Conservation (phyloP, 2,888 invertebrate genomes). For the Barypeithes pellucidus region DNA sequence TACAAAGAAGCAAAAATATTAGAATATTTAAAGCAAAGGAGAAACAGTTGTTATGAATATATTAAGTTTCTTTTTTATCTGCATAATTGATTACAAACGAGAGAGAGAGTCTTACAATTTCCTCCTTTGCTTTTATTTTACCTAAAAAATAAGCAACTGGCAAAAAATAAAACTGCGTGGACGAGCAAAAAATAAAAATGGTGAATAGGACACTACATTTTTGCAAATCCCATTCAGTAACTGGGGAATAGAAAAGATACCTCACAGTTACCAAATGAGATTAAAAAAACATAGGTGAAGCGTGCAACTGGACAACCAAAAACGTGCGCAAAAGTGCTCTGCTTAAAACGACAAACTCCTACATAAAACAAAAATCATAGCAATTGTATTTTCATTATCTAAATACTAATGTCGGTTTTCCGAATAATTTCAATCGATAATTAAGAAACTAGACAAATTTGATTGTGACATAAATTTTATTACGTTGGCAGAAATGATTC, state of each 20-base stretch:
- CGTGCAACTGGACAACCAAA: slow-evolving; percentile 61
- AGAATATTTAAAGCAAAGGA: slow-evolving; percentile 46
- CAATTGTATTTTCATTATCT: not conserved
- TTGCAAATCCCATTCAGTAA: slow-evolving; percentile 85
- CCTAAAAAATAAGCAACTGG: slow-evolving; percentile 53
- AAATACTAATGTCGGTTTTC: too few species aligned
- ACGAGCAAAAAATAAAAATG: slow-evolving; percentile 41
- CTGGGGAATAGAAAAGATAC: slow-evolving; percentile 77
- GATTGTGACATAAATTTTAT: too few species aligned
- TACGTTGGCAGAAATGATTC: too few species aligned
- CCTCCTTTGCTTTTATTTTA: slow-evolving; percentile 42
- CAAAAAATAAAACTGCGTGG: slow-evolving; percentile 48
- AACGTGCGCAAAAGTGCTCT: slow-evolving; percentile 36
- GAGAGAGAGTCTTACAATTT: not conserved
- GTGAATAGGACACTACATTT: slow-evolving; percentile 58
- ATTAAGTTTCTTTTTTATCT: not conserved
- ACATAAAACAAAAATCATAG: slow-evolving; percentile 19
- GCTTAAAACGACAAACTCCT: slow-evolving; percentile 36
- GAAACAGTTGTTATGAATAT: slow-evolving; percentile 32
- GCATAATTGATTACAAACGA: not conserved
- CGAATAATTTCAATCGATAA: too few species aligned
- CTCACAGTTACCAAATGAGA: slow-evolving; percentile 99
- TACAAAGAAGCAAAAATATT: slow-evolving; percentile 49
- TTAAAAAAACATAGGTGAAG: slow-evolving; percentile 81
- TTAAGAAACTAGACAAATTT: too few species aligned